A percentile compares a stretch with the other conserved stretches of the same genome.
These are phyloP conservation scores for Cryptus viduatorius DNA, from an alignment of 2,888 invertebrate genomes.

Conservation along the genomic window DNA sequence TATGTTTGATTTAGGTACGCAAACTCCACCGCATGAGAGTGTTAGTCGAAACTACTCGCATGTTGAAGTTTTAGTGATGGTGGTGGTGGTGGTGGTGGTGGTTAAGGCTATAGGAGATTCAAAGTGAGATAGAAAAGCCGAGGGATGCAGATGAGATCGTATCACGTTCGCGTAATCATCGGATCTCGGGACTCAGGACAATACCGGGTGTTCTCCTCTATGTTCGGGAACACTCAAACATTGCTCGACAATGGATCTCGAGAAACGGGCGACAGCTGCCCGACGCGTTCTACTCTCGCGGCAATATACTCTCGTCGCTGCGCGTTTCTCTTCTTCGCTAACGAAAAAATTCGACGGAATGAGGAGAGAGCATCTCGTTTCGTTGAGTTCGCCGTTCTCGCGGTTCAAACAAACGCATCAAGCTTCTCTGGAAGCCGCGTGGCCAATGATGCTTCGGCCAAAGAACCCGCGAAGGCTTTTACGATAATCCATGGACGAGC, in stretches of 20 bases:
- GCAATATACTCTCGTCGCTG: conserved; percentile 44
- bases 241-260: conserved; percentile 82
- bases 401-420: conserved; percentile 19
- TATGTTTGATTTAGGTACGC: conserved; percentile 1
- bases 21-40: neutral
- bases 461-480: conserved; percentile 34
- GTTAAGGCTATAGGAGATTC: conserved; percentile 36
- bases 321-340: conserved; percentile 54
- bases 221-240: conserved; percentile 84
- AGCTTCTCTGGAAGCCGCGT: neutral
- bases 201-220: conserved; percentile 82
- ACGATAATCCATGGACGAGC: conserved; percentile 45
- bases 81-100: conserved; percentile 23
- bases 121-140: conserved; percentile 67
- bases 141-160: conserved; percentile 84
- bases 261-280: conserved; percentile 83
- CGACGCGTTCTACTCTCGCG: conserved; percentile 78
- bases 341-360: conserved; percentile 56
- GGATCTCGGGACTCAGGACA: conserved; percentile 82
- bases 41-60: conserved; percentile 30
- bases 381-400: conserved; percentile 1
- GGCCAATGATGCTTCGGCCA: neutral
- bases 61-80: neutral
- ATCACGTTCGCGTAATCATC: conserved; percentile 82
- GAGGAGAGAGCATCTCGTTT: conserved; percentile 40